Base-by-base conservation (phyloP, 2,113 vertebrate genomes). In the Ranitomeya imitator region DNA sequence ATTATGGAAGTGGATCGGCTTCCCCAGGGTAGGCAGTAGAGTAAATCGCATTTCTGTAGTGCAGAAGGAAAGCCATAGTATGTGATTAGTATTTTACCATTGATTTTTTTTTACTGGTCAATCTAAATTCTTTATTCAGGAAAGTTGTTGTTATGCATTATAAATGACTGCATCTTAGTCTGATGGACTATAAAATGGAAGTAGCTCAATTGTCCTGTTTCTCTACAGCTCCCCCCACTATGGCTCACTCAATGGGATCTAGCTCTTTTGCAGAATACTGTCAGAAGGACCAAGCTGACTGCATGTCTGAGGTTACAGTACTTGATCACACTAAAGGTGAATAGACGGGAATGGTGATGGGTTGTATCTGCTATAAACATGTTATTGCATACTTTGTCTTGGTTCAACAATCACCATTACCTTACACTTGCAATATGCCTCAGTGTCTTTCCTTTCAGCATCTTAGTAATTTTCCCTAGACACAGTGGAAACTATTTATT, bases 1-100 rank as follows among this genome's bases (percentile, higher is more conserved):
- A 99, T 99, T 90, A 94, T 99, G 90, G 98, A 99, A 93, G 98
- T 99, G 12, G 98, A 99, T 92, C 94, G 92, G 21, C 95, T 99
- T 90, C 91, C 92, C 0, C 65, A 85, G n/a, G 80, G 87, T 89
- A 57, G 85, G 82, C 19, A 67, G 45, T 54, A 51, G 31, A 61
- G 59, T 7, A 37, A 16, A 83, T 45, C 6, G 10, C 15, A 12
- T 57, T 23, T 79, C 23, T 79, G 74, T 11, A 26, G 52, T 26
- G n/a, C 23, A 23, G 21, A 21, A 69, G 51, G 21, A 54, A 51
- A 78, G 51, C 76, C 18, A 61, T 63, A 63, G 16, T 13, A 21
- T 61, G 26, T 65, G 7, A 65, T 65, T 83, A 37, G 26, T 79
- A 79, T 57, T 57, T 57, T 79, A 55, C 23, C 11, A 23, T 79